Evolutionary conservation across 2,888 invertebrate species (phyloP).

Genomic region (Anthophora plumipes): DNA sequence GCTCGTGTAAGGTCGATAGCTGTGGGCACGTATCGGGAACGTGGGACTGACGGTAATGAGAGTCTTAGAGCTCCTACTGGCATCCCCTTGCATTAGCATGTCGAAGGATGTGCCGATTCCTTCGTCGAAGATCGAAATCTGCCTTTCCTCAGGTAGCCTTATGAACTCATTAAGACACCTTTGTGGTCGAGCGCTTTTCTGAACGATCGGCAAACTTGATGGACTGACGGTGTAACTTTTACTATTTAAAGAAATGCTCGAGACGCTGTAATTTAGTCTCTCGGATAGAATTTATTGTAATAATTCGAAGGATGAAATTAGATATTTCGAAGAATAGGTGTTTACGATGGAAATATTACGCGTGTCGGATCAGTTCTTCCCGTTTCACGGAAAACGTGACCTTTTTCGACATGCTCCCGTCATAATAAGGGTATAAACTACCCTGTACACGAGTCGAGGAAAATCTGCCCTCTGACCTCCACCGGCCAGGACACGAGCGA

Average conservation of each 20-base stretch:
- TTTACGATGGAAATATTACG: not conserved
- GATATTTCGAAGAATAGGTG: not conserved
- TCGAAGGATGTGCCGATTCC: constrained; percentile 45
- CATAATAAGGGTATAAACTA: constrained; percentile 75
- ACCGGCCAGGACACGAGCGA: constrained; percentile 73
- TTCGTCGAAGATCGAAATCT: constrained; percentile 53
- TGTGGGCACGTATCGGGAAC: constrained; percentile 73
- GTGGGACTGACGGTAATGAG: constrained; percentile 73
- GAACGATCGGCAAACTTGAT: constrained; percentile 15
- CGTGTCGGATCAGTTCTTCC: constrained; percentile 11
- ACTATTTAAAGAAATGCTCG: not conserved
- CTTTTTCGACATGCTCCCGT: constrained; percentile 52
- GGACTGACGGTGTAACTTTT: constrained; percentile 6
- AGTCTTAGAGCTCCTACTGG: constrained; percentile 69
- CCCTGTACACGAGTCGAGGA: constrained; percentile 59
- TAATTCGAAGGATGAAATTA: not conserved
- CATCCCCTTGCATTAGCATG: constrained; percentile 71
- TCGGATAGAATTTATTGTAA: not conserved
- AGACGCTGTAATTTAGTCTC: not conserved
- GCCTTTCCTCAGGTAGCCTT: constrained; percentile 58
- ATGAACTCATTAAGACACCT: constrained; percentile 56
- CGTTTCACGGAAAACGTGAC: constrained; percentile 44
- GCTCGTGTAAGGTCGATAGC: constrained; percentile 16
- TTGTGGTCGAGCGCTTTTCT: constrained; percentile 22
- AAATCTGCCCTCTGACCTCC: constrained; percentile 74